Base-by-base conservation (phyloP, 2,888 invertebrate species). In the Apoda limacodes region DNA sequence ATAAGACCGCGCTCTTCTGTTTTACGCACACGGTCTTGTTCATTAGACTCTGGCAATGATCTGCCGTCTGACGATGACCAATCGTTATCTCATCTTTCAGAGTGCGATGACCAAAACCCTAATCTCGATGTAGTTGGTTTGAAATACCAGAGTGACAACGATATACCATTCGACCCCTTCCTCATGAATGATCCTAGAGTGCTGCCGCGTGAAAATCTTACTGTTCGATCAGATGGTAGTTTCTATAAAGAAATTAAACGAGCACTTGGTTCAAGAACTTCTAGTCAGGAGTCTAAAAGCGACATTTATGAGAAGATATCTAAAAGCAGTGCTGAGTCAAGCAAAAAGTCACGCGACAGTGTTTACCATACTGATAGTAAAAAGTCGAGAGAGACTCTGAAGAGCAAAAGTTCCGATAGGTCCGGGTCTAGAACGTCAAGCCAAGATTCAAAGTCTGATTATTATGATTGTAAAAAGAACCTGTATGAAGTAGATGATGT, bases 21-120 rank as follows among this genome's bases (percentile, higher is more conserved):
- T 40, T 71, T 67, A 29, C 82, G 80, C 50, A 81, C 83, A 40
- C 83, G 89, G 44, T 89, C 89, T 30, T 88, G 88, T 55, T 89
- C 89, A 41, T 78, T 90, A 34, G 90, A 90, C 65, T 90, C 90
- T 2, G 89, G 89, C 36, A 90, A 90, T 63, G 88, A 88, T 46
- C 75, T 88, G 51, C 86, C 88, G n/a, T 88, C 88, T 6, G 89
- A 89, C 56, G 87, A 87, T 51, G 89, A 88, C 46, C 85, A 83
- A 3, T 83, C 82, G 3, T 83, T 85, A 28, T 82, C 82, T 39
- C 78, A 78, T 41, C 38, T 63, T 35, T 83, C 83, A 2, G 85
- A 83, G 46, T 66, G 62, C 27, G 81, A 75, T 30, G 80, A 76
- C 35, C 80, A 76, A 34, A 85, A 83, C 25, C 82, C 81, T 34